Conservation (phyloP, 2,888 invertebrate genomes). For the Vesta saturnalis region DNA sequence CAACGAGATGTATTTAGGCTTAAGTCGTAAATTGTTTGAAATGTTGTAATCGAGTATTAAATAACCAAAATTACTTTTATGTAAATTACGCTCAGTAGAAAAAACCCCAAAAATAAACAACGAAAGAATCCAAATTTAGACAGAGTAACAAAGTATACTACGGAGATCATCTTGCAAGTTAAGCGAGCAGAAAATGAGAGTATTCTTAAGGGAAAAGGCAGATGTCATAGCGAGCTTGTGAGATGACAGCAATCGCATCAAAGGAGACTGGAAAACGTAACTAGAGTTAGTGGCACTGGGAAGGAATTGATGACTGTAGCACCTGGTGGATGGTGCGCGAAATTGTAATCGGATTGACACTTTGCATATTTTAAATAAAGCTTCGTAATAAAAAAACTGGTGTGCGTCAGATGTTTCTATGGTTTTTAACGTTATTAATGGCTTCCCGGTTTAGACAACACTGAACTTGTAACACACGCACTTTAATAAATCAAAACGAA, state of each 20-base stretch:
- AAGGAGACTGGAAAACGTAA: slow-evolving; percentile 29
- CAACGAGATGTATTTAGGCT: neutral
- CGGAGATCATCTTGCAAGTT: slow-evolving; percentile 36
- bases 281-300: slow-evolving; percentile 19
- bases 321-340: slow-evolving; percentile 47
- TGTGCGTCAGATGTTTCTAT: slow-evolving; percentile 31
- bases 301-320: slow-evolving; percentile 39
- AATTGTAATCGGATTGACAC: slow-evolving; percentile 42
- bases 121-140: slow-evolving; percentile 28
- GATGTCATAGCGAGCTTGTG: slow-evolving; percentile 43
- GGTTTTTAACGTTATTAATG: slow-evolving; percentile 35
- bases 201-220: slow-evolving; percentile 46
- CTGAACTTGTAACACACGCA: slow-evolving; percentile 33
- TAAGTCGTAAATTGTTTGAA: slow-evolving; percentile 3
- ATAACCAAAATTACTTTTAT: slow-evolving; percentile 6
- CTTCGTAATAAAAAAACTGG: slow-evolving; percentile 17
- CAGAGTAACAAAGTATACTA: slow-evolving; percentile 36
- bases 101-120: no score
- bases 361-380: slow-evolving; percentile 44
- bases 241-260: slow-evolving; percentile 44
- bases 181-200: slow-evolving; percentile 46
- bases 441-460: slow-evolving; percentile 33
- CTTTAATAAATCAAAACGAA: slow-evolving; percentile 37
- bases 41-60: neutral
- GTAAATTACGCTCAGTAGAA: neutral